Evolutionary conservation across 2,888 invertebrate genomes (phyloP).

Genomic region (Branchellion lobata): DNA sequence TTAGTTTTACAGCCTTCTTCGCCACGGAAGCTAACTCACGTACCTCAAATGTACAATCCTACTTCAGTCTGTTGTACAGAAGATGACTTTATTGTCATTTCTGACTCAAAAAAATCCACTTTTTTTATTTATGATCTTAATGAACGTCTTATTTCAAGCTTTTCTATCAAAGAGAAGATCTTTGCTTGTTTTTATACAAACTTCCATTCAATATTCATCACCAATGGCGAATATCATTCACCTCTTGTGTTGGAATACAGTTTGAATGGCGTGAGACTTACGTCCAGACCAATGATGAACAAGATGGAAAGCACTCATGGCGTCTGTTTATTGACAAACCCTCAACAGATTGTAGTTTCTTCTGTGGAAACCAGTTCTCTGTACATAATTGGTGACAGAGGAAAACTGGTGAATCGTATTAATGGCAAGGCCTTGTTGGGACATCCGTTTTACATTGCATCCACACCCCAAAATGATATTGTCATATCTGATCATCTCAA

Average conservation of each 20-base stretch:
- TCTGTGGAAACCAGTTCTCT: constrained; percentile 45
- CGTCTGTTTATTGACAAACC: constrained; percentile 39
- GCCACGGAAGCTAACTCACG: background rate
- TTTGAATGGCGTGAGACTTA: constrained; percentile 31
- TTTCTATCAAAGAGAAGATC: constrained; percentile 34
- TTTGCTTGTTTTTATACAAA: constrained; percentile 16
- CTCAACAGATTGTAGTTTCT: constrained; percentile 37
- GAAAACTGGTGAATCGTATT: constrained; percentile 44
- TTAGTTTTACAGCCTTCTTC: background rate
- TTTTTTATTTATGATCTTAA: constrained; percentile 39
- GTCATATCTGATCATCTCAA: constrained; percentile 48
- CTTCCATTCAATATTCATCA: constrained; percentile 31
- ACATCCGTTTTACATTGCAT: constrained; percentile 44
- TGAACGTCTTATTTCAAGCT: constrained; percentile 14
- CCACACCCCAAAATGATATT: constrained; percentile 47
- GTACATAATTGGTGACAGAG: constrained; percentile 36
- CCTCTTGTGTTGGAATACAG: constrained; percentile 43
- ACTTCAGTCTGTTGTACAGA: constrained; percentile 39
- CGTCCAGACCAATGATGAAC: constrained; percentile 36
- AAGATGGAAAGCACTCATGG: constrained; percentile 46
- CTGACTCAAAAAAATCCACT: constrained; percentile 41
- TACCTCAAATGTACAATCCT: constrained; percentile 38
- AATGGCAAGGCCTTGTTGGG: constrained; percentile 41
- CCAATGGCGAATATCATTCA: constrained; percentile 20
- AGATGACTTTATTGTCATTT: constrained; percentile 37